Evolutionary conservation across 2,888 invertebrate species (phyloP), one percentile per base, ranked within the genome.

Genomic region (Drosophila demipolita): DNA sequence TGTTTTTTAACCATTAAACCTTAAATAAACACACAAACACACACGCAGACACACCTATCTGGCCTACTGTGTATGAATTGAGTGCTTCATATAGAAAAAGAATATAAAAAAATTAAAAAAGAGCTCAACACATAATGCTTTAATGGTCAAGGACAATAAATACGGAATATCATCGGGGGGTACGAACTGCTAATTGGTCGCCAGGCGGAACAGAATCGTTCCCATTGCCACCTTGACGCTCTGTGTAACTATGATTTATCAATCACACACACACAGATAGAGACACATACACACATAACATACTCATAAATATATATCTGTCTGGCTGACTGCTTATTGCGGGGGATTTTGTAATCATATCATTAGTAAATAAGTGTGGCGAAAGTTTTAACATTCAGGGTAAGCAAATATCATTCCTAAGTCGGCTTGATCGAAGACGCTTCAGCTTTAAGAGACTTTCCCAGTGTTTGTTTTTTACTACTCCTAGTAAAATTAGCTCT

Each of bases 1-100:
- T 75, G 72, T 58, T 76, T 67, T 85, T 87, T 85, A 72, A 80
- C 80, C 71, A 85, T 77, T 74, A 73, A 78, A 32, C 62, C 73
- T 49, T 60, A 73, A 66, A 58, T 12, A 67, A 64, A 52, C n/a
- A 66, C 70, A 63, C 63, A 63, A 50, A 64, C 49, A 53, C n/a
- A 45, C 52, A 59, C 64, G 15, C 36, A 36, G 15, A 61, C 40
- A 36, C 49, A 29, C 12, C 26, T 17, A 50, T 15, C 54, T 11
- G 9, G 9, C 6, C 15, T 7, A 23, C 33, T 17, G 26, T 26
- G n/a, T 57, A 32, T 71, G 48, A 63, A 61, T 66, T 8, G 59
- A 38, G 42, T 65, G 50, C 40, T 59, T 38, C 50, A 61, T 54
- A 65, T 65, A 78, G 38, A 78, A 73, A 36, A 62, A 38, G 48